Percentiles rank a stretch among this genome's conserved stretches.
phyloP scores from a whole-genome alignment of 2,113 vertebrate species.

The Glaucomys volans region DNA sequence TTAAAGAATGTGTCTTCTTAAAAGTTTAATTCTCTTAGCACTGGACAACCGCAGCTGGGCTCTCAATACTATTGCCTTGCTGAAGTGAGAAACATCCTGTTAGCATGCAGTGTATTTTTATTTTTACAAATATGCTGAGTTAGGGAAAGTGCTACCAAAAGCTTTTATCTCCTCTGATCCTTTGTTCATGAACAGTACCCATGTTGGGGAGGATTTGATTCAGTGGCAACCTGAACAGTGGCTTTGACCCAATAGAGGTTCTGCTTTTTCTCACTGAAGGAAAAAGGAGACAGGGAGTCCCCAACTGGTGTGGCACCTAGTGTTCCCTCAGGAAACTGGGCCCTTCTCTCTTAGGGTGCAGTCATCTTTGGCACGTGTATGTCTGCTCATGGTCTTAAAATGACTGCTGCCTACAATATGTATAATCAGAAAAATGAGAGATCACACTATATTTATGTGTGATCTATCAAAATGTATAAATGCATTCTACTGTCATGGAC shows the following conservation, averaged over 20 bases:
- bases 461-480: no score
- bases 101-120: neutral
- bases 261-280: neutral
- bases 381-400: neutral
- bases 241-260: neutral
- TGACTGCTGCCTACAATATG: neutral
- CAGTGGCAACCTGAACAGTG: neutral
- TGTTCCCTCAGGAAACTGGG: no score
- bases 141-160: neutral
- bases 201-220: neutral
- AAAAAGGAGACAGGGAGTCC: neutral
- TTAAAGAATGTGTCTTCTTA: conserved; percentile 39
- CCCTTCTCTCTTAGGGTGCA: neutral
- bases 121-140: neutral
- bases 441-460: no score
- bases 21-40: conserved; percentile 41
- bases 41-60: neutral
- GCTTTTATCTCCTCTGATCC: neutral
- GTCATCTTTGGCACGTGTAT: fast-evolving
- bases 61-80: neutral
- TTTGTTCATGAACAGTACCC: neutral
- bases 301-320: fast-evolving
- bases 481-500: no score
- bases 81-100: conserved; percentile 30
- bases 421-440: no score